Evolutionary conservation across 2,797 vertebrate species (phyloP).

Genomic region (Anguilla pacifica): DNA sequence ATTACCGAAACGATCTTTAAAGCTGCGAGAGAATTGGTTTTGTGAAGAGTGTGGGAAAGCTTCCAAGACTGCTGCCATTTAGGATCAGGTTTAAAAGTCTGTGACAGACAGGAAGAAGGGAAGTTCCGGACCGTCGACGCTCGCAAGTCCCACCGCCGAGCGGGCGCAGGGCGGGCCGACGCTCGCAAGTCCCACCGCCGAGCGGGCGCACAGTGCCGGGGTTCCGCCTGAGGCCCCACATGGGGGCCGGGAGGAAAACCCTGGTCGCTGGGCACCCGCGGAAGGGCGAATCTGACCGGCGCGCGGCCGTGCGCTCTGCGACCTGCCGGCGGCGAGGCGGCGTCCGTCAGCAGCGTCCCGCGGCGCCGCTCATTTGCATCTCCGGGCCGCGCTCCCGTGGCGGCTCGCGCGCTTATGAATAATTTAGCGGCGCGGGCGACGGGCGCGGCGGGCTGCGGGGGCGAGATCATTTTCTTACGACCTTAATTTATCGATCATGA

Average conservation of each 20-base stretch:
- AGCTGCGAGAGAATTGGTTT: background rate
- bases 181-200: background rate
- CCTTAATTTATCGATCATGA: background rate
- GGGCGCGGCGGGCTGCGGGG: background rate
- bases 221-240: too few relatives aligned
- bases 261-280: background rate
- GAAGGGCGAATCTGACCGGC: background rate
- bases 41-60: background rate
- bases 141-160: too few relatives aligned
- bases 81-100: background rate
- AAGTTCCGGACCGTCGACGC: background rate
- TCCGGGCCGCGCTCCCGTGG: background rate
- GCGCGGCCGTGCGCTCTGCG: background rate
- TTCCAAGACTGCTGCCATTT: background rate
- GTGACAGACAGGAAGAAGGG: background rate
- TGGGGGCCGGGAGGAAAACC: background rate
- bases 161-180: background rate
- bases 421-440: background rate
- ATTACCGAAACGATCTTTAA: background rate
- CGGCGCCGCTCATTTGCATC: background rate
- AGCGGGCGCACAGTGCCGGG: background rate
- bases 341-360: background rate
- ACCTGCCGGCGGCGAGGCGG: background rate
- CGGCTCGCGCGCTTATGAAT: background rate
- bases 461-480: background rate